Base-by-base conservation (phyloP, 2,113 vertebrate species). In the Ovibos moschatus region DNA sequence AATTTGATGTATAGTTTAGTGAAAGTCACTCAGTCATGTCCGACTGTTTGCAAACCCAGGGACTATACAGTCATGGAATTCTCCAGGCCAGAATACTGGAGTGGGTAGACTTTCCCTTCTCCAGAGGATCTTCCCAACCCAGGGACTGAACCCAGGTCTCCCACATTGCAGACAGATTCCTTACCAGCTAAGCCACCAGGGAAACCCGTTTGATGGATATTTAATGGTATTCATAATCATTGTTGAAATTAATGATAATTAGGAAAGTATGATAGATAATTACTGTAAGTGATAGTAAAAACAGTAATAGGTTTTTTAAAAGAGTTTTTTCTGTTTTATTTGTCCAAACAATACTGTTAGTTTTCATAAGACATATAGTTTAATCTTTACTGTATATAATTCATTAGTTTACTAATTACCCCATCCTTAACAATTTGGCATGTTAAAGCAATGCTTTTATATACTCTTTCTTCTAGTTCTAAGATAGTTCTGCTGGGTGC, bases 211-310 rank as follows among this genome's bases (percentile, higher is more conserved):
- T 76, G 57, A 60, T 89, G 5, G 82, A 57, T 67, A n/a, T 85
- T 93, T 97, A 91, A 60, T 94, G 21, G 30, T 89, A 85, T 67
- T 91, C 6, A 55, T 94, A 96, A 60, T 97, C 15, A 40, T 67
- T 93, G 11, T 95, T 95, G 36, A 89, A 67, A 87, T 88, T 94
- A 27, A 40, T 85, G 27, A 25, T 89, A 95, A 84, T 92, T 81
- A 92, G 64, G 28, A 9, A 91, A 78, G 55, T 91, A 43, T 78
- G 14, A 27, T 94, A 89, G 87, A 58, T 92, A 87, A 13, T 96
- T 94, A 43, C 27, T 91, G 1, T 87, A 67, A 94, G n/a, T 40
- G 67, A 85, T 91, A 10, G 92, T 50, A 93, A 27, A 91, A 30
- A 79, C n/a, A 67, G 8, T 71, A 21, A 81, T 33, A 81, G 78